phyloP scores from a whole-genome alignment of 2,113 vertebrate genomes.

The Chroicocephalus ridibundus region DNA sequence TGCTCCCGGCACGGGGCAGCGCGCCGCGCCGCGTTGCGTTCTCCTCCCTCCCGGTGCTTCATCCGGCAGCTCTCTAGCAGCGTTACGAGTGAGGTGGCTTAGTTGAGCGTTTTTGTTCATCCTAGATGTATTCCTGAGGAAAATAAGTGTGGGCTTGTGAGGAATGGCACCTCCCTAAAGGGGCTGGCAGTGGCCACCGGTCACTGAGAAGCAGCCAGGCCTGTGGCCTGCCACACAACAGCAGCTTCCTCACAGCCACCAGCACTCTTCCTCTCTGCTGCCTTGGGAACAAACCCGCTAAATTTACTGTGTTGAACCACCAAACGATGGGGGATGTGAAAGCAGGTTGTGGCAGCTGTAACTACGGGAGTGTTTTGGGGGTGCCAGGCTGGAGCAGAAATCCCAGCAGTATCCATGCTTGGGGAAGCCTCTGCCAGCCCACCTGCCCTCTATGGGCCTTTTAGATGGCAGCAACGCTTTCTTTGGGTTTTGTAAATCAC shows the following conservation, averaged over 20 bases:
- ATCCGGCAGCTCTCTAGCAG: accelerated
- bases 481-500: background rate
- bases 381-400: background rate
- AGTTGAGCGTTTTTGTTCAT: accelerated
- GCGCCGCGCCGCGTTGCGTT: accelerated
- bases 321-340: background rate
- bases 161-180: accelerated
- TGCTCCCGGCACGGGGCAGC: accelerated
- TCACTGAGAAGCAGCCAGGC: accelerated
- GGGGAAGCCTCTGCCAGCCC: background rate
- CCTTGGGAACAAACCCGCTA: no score
- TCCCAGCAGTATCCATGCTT: accelerated
- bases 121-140: accelerated
- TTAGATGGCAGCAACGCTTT: background rate
- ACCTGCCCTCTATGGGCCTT: accelerated
- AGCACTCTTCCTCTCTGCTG: no score
- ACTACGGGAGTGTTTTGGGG: background rate
- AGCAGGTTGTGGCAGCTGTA: background rate
- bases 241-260: background rate
- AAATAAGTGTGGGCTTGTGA: background rate
- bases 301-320: background rate
- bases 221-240: accelerated
- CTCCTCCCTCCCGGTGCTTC: accelerated
- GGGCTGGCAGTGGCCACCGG: accelerated
- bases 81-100: accelerated